These are phyloP conservation scores for Rhadina sibilatrix DNA, from an alignment of 2,113 vertebrate genomes.

Conservation along the genomic window DNA sequence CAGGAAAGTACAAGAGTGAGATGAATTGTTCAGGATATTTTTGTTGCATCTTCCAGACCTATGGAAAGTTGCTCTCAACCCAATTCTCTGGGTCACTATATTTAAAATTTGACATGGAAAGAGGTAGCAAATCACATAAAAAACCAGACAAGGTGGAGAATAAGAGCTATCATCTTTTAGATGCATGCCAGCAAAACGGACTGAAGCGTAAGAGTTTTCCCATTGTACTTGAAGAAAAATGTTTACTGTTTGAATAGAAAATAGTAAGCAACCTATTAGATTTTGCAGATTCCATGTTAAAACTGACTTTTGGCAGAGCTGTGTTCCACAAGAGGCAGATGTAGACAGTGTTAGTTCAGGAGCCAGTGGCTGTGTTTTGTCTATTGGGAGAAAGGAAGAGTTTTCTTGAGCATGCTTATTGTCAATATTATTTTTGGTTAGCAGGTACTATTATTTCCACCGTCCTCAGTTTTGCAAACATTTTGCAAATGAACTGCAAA, in stretches of 20 bases:
- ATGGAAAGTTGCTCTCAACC: neutral
- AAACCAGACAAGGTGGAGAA: neutral
- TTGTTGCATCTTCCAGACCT: neutral
- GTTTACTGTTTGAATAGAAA: neutral
- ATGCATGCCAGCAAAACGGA: neutral
- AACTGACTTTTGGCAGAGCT: neutral
- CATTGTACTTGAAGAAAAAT: neutral
- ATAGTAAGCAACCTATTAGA: neutral
- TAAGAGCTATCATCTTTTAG: neutral
- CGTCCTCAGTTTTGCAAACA: neutral
- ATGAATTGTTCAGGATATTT: neutral
- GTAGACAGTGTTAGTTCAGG: neutral
- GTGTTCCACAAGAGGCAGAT: neutral
- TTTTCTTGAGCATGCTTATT: neutral
- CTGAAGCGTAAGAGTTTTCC: neutral
- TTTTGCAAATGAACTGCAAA: neutral
- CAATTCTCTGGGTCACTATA: neutral
- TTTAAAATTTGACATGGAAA: neutral
- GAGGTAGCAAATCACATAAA: neutral
- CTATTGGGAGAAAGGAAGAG: neutral
- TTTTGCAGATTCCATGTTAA: neutral
- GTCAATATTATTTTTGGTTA: neutral
- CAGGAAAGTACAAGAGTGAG: neutral
- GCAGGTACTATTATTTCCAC: neutral
- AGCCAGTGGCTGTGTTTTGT: neutral